Base-by-base conservation (phyloP, 2,888 invertebrate genomes). In the Caenorhabditis afra region DNA sequence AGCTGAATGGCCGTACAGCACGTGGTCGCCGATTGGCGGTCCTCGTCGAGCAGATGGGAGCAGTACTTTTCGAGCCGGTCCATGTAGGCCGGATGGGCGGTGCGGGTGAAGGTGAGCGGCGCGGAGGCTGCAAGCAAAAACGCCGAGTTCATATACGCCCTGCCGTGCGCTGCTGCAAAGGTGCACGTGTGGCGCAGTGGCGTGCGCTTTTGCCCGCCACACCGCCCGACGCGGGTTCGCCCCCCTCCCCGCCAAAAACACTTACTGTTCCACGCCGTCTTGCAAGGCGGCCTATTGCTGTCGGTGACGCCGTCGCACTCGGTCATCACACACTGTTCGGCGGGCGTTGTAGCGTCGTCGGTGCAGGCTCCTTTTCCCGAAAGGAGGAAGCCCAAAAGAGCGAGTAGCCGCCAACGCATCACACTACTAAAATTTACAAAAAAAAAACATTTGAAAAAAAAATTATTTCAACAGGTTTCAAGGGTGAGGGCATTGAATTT, bases 1-100 rank as follows among this genome's bases (percentile, higher is more conserved):
- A 68, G 16, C 12, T 76, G 76, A 3, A 47, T 44, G 5, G 39
- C n/a, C 1, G 62, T 68, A 37, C 77, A 77, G 50, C 77, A 77
- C 1, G 70, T 59, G 35, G 59, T 16, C 0, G 59, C 58, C 35
- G 41, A 44, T 49, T 50, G 12, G 18, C 41, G 16, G 12, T 74
- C 74, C 2, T 64, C 50, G 41, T 35, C 64, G 20, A 74, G 18
- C 29, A 74, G 23, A 22, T 74, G 65, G 10, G 50, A 52, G 41
- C 74, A 74, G 39, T 59, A 66, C 53, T 65, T 65, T 41, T 66
- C 47, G 39, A 74, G 58, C 16, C 23, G 44, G 37, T 50, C 50
- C 12, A 59, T 7, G 8, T 16, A 20, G 5, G 37, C 12, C 20
- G 65, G 59, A 37, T 74, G 52, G 12, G 23, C 23, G 35, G 29